phyloP scores from a whole-genome alignment of 2,113 vertebrate genomes.

The Mus spicilegus region DNA sequence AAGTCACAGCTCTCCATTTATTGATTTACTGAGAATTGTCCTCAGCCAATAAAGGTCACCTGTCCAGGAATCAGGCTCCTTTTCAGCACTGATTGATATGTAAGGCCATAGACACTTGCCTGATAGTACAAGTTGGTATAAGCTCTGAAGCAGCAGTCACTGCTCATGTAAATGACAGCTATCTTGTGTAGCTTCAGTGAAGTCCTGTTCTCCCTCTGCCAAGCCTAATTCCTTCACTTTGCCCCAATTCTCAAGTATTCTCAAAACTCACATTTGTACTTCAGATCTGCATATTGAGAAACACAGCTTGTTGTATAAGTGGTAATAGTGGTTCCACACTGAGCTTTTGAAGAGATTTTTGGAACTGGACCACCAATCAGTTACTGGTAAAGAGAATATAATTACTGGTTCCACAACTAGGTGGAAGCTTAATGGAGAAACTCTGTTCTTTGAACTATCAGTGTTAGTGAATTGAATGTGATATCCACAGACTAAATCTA shows the following conservation, averaged over 20 bases:
- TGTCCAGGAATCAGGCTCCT: not conserved
- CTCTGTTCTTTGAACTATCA: not conserved
- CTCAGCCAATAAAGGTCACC: not conserved
- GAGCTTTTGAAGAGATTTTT: not conserved
- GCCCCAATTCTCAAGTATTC: not conserved
- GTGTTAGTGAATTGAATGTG: not conserved
- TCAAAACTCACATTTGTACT: not conserved
- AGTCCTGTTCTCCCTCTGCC: not conserved
- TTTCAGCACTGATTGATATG: not conserved
- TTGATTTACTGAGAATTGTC: not conserved
- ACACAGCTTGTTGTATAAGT: not conserved
- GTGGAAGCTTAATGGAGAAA: not conserved
- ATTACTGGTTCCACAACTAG: not conserved
- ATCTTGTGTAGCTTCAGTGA: not conserved
- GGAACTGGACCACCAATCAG: not conserved
- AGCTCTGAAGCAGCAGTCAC: not conserved
- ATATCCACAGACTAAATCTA: not conserved
- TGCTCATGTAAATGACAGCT: not conserved
- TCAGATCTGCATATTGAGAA: not conserved
- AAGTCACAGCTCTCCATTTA: not conserved
- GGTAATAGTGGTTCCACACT: not conserved
- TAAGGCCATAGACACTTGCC: not conserved
- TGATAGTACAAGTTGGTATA: not conserved
- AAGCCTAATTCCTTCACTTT: not conserved
- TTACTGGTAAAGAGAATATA: not conserved